Evolutionary conservation across 2,888 invertebrate species (phyloP).

Genomic region (Chloroclysta siterata): DNA sequence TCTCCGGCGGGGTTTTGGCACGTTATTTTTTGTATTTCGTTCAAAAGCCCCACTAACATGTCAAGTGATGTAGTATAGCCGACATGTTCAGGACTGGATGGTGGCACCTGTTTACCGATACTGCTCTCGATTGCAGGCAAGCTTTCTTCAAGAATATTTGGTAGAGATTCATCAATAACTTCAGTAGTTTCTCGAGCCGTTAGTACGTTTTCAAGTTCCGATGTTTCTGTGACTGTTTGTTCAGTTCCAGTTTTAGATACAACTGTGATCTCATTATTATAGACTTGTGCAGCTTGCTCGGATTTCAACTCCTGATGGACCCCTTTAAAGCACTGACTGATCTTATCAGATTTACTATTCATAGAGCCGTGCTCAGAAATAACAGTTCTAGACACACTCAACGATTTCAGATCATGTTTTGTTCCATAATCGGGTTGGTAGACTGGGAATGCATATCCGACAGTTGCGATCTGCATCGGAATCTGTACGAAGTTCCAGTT

Average conservation of each 20-base stretch:
- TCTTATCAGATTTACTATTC: constrained; percentile 37
- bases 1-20: constrained; percentile 53
- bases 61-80: constrained; percentile 70
- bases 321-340: constrained; percentile 45
- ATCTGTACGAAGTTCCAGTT: constrained; percentile 58
- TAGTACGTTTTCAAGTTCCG: background rate
- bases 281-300: constrained; percentile 24
- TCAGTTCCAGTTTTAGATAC: background rate
- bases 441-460: constrained; percentile 64
- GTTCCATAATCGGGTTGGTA: constrained; percentile 39
- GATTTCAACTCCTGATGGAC: constrained; percentile 17
- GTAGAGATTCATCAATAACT: background rate
- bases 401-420: constrained; percentile 34
- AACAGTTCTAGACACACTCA: constrained; percentile 28
- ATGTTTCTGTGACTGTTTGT: background rate
- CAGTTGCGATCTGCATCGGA: constrained; percentile 67
- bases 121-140: background rate
- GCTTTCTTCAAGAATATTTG: constrained; percentile 4
- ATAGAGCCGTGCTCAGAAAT: constrained; percentile 4
- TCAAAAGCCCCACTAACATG: constrained; percentile 69
- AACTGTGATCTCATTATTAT: constrained; percentile 13
- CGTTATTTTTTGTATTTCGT: constrained; percentile 76
- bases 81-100: constrained; percentile 41
- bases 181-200: background rate
- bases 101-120: constrained; percentile 1